These are phyloP conservation scores for Lepilemur septentrionalis DNA, from an alignment of 2,797 vertebrate genomes.

Conservation along the genomic window DNA sequence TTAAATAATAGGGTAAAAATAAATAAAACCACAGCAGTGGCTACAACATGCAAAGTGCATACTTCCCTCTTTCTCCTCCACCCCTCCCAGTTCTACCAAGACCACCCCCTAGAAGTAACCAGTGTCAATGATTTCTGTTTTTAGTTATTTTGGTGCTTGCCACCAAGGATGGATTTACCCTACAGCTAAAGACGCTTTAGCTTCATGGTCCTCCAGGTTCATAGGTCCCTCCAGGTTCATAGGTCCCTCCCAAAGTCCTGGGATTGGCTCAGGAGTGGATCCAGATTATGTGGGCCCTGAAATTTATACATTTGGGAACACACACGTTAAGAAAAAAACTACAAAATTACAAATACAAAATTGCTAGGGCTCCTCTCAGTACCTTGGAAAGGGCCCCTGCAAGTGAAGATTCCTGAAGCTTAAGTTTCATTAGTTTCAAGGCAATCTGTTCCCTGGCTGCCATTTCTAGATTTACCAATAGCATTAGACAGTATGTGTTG, in stretches of 20 bases:
- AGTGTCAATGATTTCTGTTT: neutral
- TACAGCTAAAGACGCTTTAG: neutral
- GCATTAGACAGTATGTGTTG: neutral
- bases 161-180: neutral
- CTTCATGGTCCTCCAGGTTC: neutral
- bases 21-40: neutral
- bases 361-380: neutral
- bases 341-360: neutral
- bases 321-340: neutral
- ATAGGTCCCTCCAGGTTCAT: neutral
- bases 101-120: neutral
- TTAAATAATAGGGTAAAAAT: neutral
- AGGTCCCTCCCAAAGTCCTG: neutral
- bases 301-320: neutral
- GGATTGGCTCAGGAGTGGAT: neutral
- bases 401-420: neutral
- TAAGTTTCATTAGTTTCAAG: neutral
- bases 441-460: neutral
- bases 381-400: neutral
- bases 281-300: neutral
- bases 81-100: neutral
- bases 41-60: neutral
- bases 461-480: neutral
- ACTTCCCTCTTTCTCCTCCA: neutral
- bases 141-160: neutral